A percentile compares a stretch with the other conserved stretches of the same genome.
phyloP scores from a whole-genome alignment of 1,140 invertebrate species.

The Cryptotermes secundus region DNA sequence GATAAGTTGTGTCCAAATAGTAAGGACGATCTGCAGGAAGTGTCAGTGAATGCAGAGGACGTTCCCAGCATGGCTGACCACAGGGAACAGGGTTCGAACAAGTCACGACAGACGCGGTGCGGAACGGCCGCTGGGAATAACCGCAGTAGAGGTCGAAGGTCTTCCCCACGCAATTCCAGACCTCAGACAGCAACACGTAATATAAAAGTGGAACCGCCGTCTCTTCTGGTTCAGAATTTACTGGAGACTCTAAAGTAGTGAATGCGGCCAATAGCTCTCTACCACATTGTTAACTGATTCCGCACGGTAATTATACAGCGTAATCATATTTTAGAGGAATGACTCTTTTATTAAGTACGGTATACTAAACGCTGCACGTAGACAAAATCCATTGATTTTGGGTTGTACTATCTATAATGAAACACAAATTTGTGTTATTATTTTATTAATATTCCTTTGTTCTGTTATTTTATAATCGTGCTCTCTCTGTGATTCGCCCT shows the following conservation, averaged over 20 bases:
- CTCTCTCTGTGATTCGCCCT: too few relatives aligned
- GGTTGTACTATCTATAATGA: too few relatives aligned
- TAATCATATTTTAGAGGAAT: not conserved
- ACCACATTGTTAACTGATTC: not conserved
- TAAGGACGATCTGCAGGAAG: not conserved
- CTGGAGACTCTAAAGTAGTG: conserved; percentile 15
- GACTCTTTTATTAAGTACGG: too few relatives aligned
- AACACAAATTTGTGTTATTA: too few relatives aligned
- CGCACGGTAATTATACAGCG: not conserved
- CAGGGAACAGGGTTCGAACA: conserved; percentile 27
- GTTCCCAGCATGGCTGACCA: conserved; percentile 22
- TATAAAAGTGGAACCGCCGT: not conserved
- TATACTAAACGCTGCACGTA: too few relatives aligned
- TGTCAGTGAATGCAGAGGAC: too few relatives aligned
- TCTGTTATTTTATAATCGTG: too few relatives aligned
- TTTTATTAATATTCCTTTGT: too few relatives aligned
- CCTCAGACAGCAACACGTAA: not conserved
- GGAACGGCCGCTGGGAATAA: not conserved
- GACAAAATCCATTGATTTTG: too few relatives aligned
- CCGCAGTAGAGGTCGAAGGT: not conserved
- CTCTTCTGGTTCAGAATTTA: conserved; percentile 4
- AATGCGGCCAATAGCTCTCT: not conserved
- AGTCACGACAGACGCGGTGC: conserved; percentile 24
- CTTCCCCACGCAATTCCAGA: too few relatives aligned
- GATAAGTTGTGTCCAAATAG: not conserved